Percentiles rank a stretch among this genome's conserved stretches.
Evolutionary conservation across 2,888 invertebrate species (phyloP).

Genomic region (Macroteleia sp.): DNA sequence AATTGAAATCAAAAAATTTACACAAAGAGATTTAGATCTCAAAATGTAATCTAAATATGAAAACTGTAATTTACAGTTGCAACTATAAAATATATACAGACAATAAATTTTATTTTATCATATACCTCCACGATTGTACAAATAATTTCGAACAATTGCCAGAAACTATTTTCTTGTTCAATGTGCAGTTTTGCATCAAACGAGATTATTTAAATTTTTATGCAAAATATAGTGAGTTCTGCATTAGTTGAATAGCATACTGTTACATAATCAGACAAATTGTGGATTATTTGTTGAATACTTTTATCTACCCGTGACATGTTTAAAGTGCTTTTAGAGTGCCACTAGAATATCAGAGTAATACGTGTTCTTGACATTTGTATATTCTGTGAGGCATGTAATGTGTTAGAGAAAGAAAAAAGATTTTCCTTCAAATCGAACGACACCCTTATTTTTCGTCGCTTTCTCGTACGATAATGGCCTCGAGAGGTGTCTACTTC

Average conservation of each 20-base stretch:
- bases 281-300: constrained; percentile 57
- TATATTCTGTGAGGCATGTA: constrained; percentile 67
- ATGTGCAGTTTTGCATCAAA: neutral
- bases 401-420: constrained; percentile 54
- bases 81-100: too few species aligned
- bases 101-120: too few species aligned
- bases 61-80: too few species aligned
- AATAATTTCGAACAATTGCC: too few species aligned
- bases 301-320: constrained; percentile 62
- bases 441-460: constrained; percentile 76
- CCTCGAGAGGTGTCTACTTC: constrained; percentile 71
- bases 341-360: constrained; percentile 70
- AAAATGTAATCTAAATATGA: too few species aligned
- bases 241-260: constrained; percentile 38
- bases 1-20: too few species aligned
- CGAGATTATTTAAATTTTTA: neutral
- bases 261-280: constrained; percentile 55
- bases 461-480: constrained; percentile 71
- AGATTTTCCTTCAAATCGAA: constrained; percentile 67
- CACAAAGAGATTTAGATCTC: too few species aligned
- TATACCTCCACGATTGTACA: too few species aligned
- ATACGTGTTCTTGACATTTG: constrained; percentile 80
- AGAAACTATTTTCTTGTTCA: neutral
- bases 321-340: constrained; percentile 65
- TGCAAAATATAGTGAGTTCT: constrained; percentile 3